Evolutionary conservation across 2,797 vertebrate species (phyloP).

Genomic region (Trachurus trachurus): DNA sequence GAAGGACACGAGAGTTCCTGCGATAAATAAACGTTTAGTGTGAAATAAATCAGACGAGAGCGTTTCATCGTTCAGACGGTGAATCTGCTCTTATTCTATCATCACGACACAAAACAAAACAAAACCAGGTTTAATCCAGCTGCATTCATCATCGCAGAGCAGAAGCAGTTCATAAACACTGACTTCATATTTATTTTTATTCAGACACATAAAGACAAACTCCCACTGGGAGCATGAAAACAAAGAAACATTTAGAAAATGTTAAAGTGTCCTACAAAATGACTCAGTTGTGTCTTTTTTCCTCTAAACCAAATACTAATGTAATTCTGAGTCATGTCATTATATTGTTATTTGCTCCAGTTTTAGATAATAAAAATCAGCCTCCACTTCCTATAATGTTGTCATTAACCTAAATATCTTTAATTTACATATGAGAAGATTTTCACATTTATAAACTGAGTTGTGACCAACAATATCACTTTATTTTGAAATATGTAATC

Average conservation of each 20-base stretch:
- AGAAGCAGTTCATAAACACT: slow-evolving; percentile 3
- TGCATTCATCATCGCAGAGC: slow-evolving; percentile 37
- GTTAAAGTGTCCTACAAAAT: too few species aligned
- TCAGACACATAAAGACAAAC: not conserved
- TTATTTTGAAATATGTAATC: too few species aligned
- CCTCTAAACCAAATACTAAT: too few species aligned
- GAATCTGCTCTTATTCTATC: slow-evolving; percentile 51
- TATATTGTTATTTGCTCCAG: too few species aligned
- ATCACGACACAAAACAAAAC: slow-evolving; percentile 22
- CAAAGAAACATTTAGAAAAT: not conserved
- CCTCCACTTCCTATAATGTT: too few species aligned
- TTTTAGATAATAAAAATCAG: too few species aligned
- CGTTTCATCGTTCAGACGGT: slow-evolving; percentile 40
- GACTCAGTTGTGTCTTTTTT: too few species aligned
- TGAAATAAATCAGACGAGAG: slow-evolving; percentile 51
- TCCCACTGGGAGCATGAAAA: not conserved
- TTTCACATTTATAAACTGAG: not conserved
- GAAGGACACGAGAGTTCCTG: slow-evolving; percentile 27
- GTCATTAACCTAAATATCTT: too few species aligned
- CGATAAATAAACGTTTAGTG: slow-evolving; percentile 58
- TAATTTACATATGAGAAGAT: not conserved
- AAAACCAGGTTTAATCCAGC: slow-evolving; percentile 45
- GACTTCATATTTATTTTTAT: slow-evolving; percentile 3
- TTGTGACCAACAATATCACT: not conserved
- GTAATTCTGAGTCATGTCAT: too few species aligned